A percentile compares a stretch with the other conserved stretches of the same genome.
Conservation (phyloP, 2,888 invertebrate genomes). For the Pollenia labialis region DNA sequence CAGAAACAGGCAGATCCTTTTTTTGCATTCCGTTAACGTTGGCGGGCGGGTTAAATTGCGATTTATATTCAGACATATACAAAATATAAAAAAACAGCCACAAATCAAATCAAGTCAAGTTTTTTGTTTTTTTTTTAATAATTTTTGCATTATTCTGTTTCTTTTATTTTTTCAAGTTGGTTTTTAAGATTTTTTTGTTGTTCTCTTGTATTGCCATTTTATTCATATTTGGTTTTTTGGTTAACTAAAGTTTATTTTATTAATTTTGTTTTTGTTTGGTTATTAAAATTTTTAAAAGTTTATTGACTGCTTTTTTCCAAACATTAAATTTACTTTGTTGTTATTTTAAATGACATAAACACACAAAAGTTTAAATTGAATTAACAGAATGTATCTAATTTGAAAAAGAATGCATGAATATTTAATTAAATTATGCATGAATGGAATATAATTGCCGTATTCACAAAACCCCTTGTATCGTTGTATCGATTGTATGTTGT, state of each 20-base stretch:
- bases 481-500: no score
- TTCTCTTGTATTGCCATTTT: neutral
- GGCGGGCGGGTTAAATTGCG: slow-evolving; percentile 29
- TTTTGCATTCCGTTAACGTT: slow-evolving; percentile 57
- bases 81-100: neutral
- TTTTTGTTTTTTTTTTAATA: neutral
- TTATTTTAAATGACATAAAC: neutral
- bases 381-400: slow-evolving; percentile 30
- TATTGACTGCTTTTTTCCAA: slow-evolving; percentile 37
- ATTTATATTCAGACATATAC: neutral
- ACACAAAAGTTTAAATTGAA: slow-evolving; percentile 13
- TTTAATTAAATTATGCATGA: slow-evolving; percentile 10
- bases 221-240: slow-evolving; percentile 5
- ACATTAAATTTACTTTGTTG: neutral
- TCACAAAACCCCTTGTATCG: no score
- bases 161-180: slow-evolving; percentile 11
- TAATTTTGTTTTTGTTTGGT: slow-evolving; percentile 15
- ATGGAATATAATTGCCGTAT: neutral
- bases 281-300: slow-evolving; percentile 31
- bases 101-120: neutral
- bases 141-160: neutral
- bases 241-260: neutral
- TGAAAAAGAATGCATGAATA: slow-evolving; percentile 18
- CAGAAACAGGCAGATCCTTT: neutral
- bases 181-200: neutral